These are phyloP conservation scores for Propithecus coquereli DNA, from an alignment of 2,113 vertebrate genomes.

Conservation along the genomic window DNA sequence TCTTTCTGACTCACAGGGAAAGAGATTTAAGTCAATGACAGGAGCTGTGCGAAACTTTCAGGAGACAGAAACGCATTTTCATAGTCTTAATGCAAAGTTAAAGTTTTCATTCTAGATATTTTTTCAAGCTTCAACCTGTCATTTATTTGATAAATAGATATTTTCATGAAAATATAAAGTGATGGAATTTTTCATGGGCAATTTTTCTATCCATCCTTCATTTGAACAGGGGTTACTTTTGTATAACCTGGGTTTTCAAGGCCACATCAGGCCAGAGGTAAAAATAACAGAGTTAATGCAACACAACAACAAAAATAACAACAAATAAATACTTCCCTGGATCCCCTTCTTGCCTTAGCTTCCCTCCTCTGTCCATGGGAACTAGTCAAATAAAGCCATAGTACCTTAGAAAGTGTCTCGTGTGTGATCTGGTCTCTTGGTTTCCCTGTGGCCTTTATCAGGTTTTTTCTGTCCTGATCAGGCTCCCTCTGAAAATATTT, in stretches of 20 bases:
- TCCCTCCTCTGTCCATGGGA: neutral
- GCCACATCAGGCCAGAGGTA: neutral
- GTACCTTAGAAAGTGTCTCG: neutral
- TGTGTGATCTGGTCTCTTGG: neutral
- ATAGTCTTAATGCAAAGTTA: neutral
- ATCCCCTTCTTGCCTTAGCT: neutral
- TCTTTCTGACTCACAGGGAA: neutral
- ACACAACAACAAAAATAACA: neutral
- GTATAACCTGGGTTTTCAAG: neutral
- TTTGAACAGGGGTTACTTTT: neutral
- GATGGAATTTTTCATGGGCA: neutral
- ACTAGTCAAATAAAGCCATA: neutral
- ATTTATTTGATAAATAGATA: constrained; percentile 4
- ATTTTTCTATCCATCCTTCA: neutral
- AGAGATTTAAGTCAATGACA: constrained; percentile 13
- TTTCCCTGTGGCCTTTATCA: neutral
- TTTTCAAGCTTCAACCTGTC: neutral
- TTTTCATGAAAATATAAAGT: neutral
- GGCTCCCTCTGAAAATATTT: neutral
- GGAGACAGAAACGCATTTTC: neutral
- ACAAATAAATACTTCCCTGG: neutral
- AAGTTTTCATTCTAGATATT: neutral
- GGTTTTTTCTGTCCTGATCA: neutral
- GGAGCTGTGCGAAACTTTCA: neutral
- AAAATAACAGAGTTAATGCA: neutral